These are phyloP conservation scores for Ctena decussata DNA, from an alignment of 2,888 invertebrate genomes.

Conservation along the genomic window DNA sequence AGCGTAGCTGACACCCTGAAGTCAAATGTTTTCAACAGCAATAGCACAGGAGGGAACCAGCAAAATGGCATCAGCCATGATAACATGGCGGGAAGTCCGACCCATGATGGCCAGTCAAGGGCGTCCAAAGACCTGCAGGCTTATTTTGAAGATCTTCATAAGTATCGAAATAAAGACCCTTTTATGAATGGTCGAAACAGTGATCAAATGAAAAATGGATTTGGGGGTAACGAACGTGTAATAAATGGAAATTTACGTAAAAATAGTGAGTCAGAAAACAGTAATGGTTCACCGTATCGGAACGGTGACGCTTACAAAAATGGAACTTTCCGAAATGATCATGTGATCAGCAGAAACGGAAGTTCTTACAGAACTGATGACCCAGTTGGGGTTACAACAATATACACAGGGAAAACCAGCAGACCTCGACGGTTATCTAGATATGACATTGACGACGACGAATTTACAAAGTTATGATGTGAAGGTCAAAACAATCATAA, in stretches of 20 bases:
- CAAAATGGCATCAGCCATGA: not conserved
- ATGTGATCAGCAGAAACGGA: not conserved
- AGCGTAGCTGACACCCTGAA: slow-evolving; percentile 63
- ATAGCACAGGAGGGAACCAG: slow-evolving; percentile 55
- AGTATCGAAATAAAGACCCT: slow-evolving; percentile 11
- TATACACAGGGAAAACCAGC: slow-evolving; percentile 53
- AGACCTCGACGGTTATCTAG: slow-evolving; percentile 44
- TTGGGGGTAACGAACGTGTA: not conserved
- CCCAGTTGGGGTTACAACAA: slow-evolving; percentile 35
- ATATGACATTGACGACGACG: slow-evolving; percentile 38
- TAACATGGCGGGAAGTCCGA: not conserved
- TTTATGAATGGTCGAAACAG: slow-evolving; percentile 28
- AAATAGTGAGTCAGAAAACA: not conserved
- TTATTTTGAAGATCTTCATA: slow-evolving; percentile 50
- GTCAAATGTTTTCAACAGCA: slow-evolving; percentile 61
- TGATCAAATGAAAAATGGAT: slow-evolving; percentile 26
- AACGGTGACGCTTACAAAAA: not conserved
- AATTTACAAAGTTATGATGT: slow-evolving; percentile 52
- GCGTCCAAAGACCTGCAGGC: slow-evolving; percentile 56
- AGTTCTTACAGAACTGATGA: slow-evolving; percentile 13
- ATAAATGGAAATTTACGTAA: not conserved
- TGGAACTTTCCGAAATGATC: not conserved
- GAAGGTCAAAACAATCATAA: too few species aligned
- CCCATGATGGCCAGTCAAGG: slow-evolving; percentile 25
- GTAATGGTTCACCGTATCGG: not conserved